A percentile compares a stretch with the other conserved stretches of the same genome.
Evolutionary conservation across 2,888 invertebrate genomes (phyloP).

Genomic region (Mesorhabditis spiculigera): DNA sequence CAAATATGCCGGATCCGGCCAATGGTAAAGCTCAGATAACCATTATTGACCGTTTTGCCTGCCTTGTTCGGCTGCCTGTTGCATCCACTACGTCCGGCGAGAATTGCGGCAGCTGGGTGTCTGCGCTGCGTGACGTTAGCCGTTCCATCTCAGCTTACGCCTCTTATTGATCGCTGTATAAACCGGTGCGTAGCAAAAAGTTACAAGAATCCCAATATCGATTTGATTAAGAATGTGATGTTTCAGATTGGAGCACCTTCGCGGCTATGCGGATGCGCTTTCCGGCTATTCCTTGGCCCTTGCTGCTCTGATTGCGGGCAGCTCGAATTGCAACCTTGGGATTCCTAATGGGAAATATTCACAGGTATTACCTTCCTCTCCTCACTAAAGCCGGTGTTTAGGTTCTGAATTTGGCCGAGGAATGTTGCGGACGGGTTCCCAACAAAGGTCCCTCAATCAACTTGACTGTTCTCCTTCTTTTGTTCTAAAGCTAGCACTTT

Average conservation of each 20-base stretch:
- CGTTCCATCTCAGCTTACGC: conserved; percentile 88
- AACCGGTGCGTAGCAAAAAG: conserved; percentile 28
- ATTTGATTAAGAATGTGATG: not conserved
- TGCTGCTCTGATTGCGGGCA: conserved; percentile 82
- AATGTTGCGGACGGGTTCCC: conserved; percentile 86
- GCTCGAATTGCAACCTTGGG: conserved; percentile 84
- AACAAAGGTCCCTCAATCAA: conserved; percentile 74
- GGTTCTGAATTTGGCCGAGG: conserved; percentile 94
- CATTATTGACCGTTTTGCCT: too few species aligned
- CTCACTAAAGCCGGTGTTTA: conserved; percentile 12
- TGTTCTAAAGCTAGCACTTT: too few species aligned
- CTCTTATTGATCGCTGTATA: conserved; percentile 74
- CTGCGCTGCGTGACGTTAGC: conserved; percentile 77
- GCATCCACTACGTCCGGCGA: conserved; percentile 88
- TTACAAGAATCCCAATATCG: not conserved
- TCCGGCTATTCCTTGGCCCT: conserved; percentile 84
- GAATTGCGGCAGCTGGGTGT: conserved; percentile 85
- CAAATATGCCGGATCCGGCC: too few species aligned
- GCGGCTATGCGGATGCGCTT: conserved; percentile 74
- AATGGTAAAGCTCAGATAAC: too few species aligned
- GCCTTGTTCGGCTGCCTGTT: conserved; percentile 80
- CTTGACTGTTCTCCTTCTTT: too few species aligned
- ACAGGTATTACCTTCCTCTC: conserved; percentile 68
- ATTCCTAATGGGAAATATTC: conserved; percentile 92
- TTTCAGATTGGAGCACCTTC: conserved; percentile 81